A percentile compares a stretch with the other conserved stretches of the same genome.
These are phyloP conservation scores for Macropis europaea DNA, from an alignment of 2,888 invertebrate genomes.

Conservation along the genomic window DNA sequence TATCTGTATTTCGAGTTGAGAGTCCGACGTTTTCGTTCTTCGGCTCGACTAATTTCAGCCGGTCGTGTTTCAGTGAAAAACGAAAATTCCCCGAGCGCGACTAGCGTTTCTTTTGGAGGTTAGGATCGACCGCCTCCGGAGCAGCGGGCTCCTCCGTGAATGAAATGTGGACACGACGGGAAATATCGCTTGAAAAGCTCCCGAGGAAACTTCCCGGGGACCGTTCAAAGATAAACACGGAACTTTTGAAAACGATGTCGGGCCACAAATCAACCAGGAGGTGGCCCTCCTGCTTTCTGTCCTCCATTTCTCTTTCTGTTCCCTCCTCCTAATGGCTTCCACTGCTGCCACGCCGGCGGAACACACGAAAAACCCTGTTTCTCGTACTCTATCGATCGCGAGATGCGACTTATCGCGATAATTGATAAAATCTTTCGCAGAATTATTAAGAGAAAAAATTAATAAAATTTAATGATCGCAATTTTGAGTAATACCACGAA, in stretches of 20 bases:
- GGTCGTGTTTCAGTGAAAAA: too few species aligned
- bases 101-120: not conserved
- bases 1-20: too few species aligned
- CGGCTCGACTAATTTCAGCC: too few species aligned
- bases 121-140: not conserved
- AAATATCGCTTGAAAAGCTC: slow-evolving; percentile 16
- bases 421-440: too few species aligned
- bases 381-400: slow-evolving; percentile 2
- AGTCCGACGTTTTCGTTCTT: too few species aligned
- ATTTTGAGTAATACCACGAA: too few species aligned
- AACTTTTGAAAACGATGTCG: slow-evolving; percentile 50
- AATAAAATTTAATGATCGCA: too few species aligned
- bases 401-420: slow-evolving; percentile 26
- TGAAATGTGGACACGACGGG: slow-evolving; percentile 4
- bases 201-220: slow-evolving; percentile 16
- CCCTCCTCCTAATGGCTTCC: not conserved
- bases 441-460: too few species aligned
- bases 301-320: not conserved
- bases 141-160: not conserved
- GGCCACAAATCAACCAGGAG: slow-evolving; percentile 50
- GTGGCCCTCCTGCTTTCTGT: not conserved
- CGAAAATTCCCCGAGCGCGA: not conserved
- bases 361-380: not conserved
- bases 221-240: slow-evolving; percentile 44
- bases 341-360: too few species aligned